phyloP scores from a whole-genome alignment of 1,140 invertebrate species.

The Drosophila ogumai region DNA sequence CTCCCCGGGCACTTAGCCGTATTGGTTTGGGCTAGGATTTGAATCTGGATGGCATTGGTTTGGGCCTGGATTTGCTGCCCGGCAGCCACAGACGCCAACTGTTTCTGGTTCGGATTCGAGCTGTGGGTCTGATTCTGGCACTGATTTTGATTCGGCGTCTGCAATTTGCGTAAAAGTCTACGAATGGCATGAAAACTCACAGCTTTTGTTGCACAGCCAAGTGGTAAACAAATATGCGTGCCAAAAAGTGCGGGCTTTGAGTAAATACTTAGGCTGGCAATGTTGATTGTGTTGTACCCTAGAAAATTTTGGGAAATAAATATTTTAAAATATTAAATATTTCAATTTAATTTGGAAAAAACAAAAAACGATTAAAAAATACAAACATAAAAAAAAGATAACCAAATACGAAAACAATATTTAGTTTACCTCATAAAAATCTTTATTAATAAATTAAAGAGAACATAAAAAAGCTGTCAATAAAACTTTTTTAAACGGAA shows the following conservation, averaged over 20 bases:
- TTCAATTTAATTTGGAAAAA: too few relatives aligned
- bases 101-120: constrained; percentile 5
- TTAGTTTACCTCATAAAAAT: too few relatives aligned
- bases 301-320: neutral
- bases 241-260: constrained; percentile 48
- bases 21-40: constrained; percentile 51
- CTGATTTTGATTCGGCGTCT: constrained; percentile 23
- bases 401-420: too few relatives aligned
- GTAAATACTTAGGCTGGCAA: neutral
- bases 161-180: constrained; percentile 79
- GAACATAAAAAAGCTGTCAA: too few relatives aligned
- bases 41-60: neutral
- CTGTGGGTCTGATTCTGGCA: constrained; percentile 6
- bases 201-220: constrained; percentile 58
- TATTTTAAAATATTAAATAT: too few relatives aligned
- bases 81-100: constrained; percentile 33
- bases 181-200: constrained; percentile 56
- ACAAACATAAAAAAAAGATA: too few relatives aligned
- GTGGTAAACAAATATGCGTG: constrained; percentile 74
- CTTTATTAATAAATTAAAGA: too few relatives aligned
- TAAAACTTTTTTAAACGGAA: too few relatives aligned
- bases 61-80: constrained; percentile 4
- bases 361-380: too few relatives aligned
- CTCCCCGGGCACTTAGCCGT: constrained; percentile 60
- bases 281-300: constrained; percentile 1